Evolutionary conservation across 1,140 invertebrate species (phyloP), one percentile per base, ranked within the genome.

Genomic region (Habropoda laboriosa): DNA sequence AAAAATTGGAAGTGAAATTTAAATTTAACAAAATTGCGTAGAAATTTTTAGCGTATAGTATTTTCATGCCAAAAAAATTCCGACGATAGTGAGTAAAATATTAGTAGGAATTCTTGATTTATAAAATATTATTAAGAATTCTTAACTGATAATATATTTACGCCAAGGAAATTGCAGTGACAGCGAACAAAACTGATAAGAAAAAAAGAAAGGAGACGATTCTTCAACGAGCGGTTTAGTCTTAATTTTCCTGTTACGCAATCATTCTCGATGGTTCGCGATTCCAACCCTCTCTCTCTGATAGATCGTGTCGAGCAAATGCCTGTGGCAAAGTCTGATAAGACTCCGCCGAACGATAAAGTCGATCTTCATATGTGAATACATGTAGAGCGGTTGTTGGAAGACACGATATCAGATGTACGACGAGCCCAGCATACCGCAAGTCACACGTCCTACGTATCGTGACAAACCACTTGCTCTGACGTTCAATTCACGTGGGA

Each of bases 281-380:
- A 32, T 57, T 53, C 21, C 51, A 55, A 55, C n/a, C 4, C 21
- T 55, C 27, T 53, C 67, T 68, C 58, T 67, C 60, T 35, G 64
- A 51, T 38, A 42, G 68, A 40, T 73, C 68, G 63, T 42, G 58
- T 72, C 68, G 61, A 35, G 30, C 51, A 70, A 49, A 71, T 79
- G 75, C 71, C 53, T 67, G 63, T 45, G 53, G 51, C 78, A n/a
- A 71, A 79, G 70, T 38, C 71, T 49, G 63, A 75, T 76, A 73
- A 61, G 67, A 42, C 60, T 57, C 38, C 49, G n/a, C 42, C n/a
- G n/a, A 64, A 63, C 70, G 78, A 82, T 82, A 81, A 82, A 82
- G 81, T 74, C 63, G 79, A 81, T 82, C 80, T 68, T 82, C 76
- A 45, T 61, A 75, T 45, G 71, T 38, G 67, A 71, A 76, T 64